Evolutionary conservation across 2,888 invertebrate genomes (phyloP), one percentile per base, ranked within the genome.

Genomic region (Lasioglossum malachurum): DNA sequence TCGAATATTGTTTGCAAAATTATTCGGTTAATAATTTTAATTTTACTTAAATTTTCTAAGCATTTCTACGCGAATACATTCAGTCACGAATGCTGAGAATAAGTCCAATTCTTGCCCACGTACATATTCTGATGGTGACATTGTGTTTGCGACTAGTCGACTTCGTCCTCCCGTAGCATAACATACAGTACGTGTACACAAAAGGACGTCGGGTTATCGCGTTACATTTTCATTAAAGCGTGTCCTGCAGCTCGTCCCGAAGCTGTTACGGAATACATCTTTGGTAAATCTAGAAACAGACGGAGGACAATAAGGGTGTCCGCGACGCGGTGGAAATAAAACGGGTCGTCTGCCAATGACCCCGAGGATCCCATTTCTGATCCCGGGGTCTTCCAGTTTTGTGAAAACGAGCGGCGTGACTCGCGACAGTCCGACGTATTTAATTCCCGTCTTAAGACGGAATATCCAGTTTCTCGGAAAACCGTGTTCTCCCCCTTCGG

Each of bases 401-500:
- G 35, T 27, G 78, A 82, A 82, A 77, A 84, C 64, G 78, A 75
- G 31, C 60, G 64, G 19, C 78, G 41, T 74, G 60, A 38, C 72
- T 35, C 31, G 67, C 53, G 72, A 35, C 76, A 67, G 83, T 60
- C 67, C 67, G 77, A 79, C 49, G 80, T 75, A 81, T 92, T 92
- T 91, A 92, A 92, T 92, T 89, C 74, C 75, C 75, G 73, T 53
- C 77, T 80, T 82, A 89, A 82, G 76, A 46, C 60, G 75, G 87
- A 89, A 88, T 92, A 91, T 93, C 90, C 84, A 84, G 88, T 89
- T 92, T 90, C 88, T 80, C 60, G 87, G 82, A 84, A 91, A 89
- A 80, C 80, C 35, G 78, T 53, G 80, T 73, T 49, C 23, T 49
- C 23, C 53, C 53, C 23, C 53, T 27, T 4, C 27, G n/a, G 73